Percentiles rank a stretch among this genome's conserved stretches.
Evolutionary conservation across 1,140 invertebrate genomes (phyloP).

Genomic region (Trichonephila inaurata): DNA sequence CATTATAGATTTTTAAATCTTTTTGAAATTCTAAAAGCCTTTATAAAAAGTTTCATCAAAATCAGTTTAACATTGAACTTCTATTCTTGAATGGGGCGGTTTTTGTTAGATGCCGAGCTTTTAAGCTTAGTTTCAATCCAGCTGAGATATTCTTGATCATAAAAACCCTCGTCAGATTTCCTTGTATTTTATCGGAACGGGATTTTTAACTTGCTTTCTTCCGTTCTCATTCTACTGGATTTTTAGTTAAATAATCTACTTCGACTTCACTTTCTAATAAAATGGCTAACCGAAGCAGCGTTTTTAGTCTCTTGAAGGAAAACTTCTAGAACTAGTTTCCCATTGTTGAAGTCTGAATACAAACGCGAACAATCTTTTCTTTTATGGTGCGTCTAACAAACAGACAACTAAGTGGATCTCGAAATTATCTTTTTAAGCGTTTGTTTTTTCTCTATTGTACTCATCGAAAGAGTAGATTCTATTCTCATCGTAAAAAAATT

Average conservation of each 20-base stretch:
- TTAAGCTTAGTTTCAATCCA: background rate
- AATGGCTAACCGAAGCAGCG: no score
- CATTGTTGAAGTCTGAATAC: background rate
- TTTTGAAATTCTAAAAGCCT: no score
- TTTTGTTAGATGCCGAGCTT: no score
- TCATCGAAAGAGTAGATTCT: background rate
- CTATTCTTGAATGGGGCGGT: no score
- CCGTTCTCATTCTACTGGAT: background rate
- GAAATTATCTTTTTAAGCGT: background rate
- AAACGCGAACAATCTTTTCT: background rate
- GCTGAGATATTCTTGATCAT: background rate
- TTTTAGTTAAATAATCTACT: background rate
- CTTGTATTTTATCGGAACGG: background rate
- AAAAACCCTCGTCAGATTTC: background rate
- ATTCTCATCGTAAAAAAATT: background rate
- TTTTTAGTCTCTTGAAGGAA: background rate
- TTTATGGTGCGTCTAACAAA: background rate
- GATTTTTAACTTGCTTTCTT: background rate
- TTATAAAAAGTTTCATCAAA: no score
- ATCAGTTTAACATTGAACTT: no score
- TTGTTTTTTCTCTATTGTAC: background rate
- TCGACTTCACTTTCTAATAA: background rate
- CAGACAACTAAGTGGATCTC: background rate
- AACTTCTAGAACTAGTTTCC: background rate
- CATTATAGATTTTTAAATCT: no score